Base-by-base conservation (phyloP, 2,888 invertebrate species). In the Tiliacea aurago region DNA sequence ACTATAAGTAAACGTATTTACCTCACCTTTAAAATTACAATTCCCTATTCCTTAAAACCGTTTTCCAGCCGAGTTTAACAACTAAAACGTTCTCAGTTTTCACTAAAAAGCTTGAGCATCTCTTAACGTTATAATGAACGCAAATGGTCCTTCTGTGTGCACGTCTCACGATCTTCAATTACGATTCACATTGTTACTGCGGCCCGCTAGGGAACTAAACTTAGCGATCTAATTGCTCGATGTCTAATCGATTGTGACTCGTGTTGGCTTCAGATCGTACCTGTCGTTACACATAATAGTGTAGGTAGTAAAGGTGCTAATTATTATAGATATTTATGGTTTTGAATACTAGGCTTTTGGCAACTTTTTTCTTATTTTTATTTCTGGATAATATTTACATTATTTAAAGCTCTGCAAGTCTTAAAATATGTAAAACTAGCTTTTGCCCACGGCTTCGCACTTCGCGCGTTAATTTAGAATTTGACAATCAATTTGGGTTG, bases 141-240 rank as follows among this genome's bases (percentile, higher is more conserved):
- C 75, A 82, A 82, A 83, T 74, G 72, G 74, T 84, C 65, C 75
- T 78, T 73, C 70, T 73, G 64, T 76, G 71, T 76, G 84, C 78
- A 72, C 84, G 70, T 77, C 73, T 49, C 66, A 74, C 65, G 80
- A 80, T 82, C 82, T 82, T 82, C 82, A 81, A 86, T 85, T 86
- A 85, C 85, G 73, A 82, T 81, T 85, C 80, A 82, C 84, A 84
- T 84, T 86, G 86, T 85, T 81, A 81, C 80, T 78, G 65, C 65
- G 77, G 74, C 82, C 78, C 85, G 78, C 86, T 58, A 76, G 86
- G 82, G 85, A 86, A 78, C 82, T 61, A 64, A 86, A 86, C 85
- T 86, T 86, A 81, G 86, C 67, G 86, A 82, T 86, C 86, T 86
- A 86, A 86, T 86, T 86, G 84, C 74, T 85, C 73, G 70, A 80